These are phyloP conservation scores for Solen grandis DNA, from an alignment of 1,140 invertebrate species.

Conservation along the genomic window DNA sequence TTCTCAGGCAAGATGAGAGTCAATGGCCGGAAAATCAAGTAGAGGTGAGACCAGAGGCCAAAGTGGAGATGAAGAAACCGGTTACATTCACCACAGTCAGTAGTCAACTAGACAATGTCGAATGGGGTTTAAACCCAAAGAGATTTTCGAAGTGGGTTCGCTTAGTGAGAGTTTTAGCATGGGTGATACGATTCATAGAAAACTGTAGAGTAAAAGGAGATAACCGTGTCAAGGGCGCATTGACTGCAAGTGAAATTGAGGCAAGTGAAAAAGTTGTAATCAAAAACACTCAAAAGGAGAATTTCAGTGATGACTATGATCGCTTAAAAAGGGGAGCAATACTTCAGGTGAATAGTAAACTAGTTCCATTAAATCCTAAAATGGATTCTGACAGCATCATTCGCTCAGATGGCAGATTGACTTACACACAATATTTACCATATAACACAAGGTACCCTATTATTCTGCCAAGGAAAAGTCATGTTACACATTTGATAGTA, in stretches of 20 bases:
- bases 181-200: conserved; percentile 36
- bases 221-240: neutral
- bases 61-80: neutral
- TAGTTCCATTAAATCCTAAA: conserved; percentile 26
- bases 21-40: conserved; percentile 5
- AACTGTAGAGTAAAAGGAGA: conserved; percentile 22
- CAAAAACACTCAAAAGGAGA: no score
- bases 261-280: no score
- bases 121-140: neutral
- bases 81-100: neutral
- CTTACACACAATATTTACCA: conserved; percentile 18
- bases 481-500: no score
- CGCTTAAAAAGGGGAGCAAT: no score
- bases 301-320: no score
- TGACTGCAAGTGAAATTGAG: conserved; percentile 37
- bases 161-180: conserved; percentile 34
- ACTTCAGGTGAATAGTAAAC: no score
- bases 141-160: conserved; percentile 30
- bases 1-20: neutral
- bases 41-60: neutral
- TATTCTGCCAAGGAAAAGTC: no score
- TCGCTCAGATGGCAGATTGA: conserved; percentile 22
- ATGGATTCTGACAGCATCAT: no score
- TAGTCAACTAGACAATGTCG: neutral
- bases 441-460: no score